Percentiles rank a stretch among this genome's conserved stretches.
phyloP scores from a whole-genome alignment of 2,888 invertebrate species.

The Ommatoiulus sabulosus region DNA sequence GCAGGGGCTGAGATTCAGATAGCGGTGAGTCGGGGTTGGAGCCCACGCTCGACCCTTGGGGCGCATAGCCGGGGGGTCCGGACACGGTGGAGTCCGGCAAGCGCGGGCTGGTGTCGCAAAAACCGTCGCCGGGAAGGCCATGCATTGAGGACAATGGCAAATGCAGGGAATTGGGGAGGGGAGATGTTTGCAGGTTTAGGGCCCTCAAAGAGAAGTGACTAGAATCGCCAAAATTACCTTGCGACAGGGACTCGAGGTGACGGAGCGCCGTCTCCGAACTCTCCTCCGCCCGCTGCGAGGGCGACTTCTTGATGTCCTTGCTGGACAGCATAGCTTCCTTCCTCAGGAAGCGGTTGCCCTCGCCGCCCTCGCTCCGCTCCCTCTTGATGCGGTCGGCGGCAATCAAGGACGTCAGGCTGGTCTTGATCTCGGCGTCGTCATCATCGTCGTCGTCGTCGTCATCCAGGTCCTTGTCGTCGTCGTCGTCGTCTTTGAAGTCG shows the following conservation, averaged over 20 bases:
- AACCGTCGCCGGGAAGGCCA: slow-evolving; percentile 63
- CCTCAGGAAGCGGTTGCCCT: slow-evolving; percentile 60
- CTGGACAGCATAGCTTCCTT: slow-evolving; percentile 39
- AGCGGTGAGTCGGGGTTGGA: slow-evolving; percentile 62
- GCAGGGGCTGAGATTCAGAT: slow-evolving; percentile 61
- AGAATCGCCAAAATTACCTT: slow-evolving; percentile 77
- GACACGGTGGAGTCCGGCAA: slow-evolving; percentile 66
- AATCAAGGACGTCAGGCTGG: slow-evolving; percentile 60
- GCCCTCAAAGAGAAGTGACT: slow-evolving; percentile 64
- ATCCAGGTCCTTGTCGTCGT: slow-evolving; percentile 62
- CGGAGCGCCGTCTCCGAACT: slow-evolving; percentile 77
- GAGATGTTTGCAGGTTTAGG: slow-evolving; percentile 62
- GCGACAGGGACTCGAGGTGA: slow-evolving; percentile 82
- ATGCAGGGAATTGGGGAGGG: slow-evolving; percentile 61
- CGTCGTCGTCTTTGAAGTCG: slow-evolving; percentile 60
- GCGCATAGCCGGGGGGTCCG: slow-evolving; percentile 71
- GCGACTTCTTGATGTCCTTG: slow-evolving; percentile 49
- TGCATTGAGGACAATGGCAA: slow-evolving; percentile 61
- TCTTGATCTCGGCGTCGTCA: slow-evolving; percentile 63
- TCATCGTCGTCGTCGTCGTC: slow-evolving; percentile 59
- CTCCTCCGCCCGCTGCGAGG: slow-evolving; percentile 66
- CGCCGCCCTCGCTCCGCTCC: slow-evolving; percentile 63
- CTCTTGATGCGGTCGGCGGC: slow-evolving; percentile 52
- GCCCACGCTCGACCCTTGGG: slow-evolving; percentile 56
- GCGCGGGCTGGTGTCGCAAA: slow-evolving; percentile 72